Evolutionary conservation across 2,888 invertebrate species (phyloP).

Genomic region (Amaurobius ferox): DNA sequence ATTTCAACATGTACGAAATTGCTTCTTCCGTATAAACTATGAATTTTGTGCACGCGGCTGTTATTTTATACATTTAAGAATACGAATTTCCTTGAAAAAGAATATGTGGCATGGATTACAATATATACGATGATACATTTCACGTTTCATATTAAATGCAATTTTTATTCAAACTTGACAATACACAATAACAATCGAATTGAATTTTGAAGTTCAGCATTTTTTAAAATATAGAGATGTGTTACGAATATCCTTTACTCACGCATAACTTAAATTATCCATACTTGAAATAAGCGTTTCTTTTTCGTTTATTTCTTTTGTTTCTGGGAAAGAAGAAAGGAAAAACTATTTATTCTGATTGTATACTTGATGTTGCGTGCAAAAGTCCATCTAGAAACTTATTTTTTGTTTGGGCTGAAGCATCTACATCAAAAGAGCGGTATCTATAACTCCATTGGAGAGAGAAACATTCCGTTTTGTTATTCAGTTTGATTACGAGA

Average conservation of each 20-base stretch:
- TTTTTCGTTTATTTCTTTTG: not conserved
- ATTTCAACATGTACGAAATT: too few species aligned
- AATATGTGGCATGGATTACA: not conserved
- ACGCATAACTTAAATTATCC: conserved; percentile 8
- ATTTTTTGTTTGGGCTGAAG: not conserved
- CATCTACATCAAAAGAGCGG: not conserved
- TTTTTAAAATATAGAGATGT: not conserved
- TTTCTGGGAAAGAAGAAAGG: not conserved
- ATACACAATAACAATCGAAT: not conserved
- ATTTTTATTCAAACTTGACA: too few species aligned
- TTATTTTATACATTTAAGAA: too few species aligned
- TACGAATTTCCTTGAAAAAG: too few species aligned
- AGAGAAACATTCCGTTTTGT: not conserved
- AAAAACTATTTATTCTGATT: conserved; percentile 1
- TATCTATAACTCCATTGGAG: not conserved
- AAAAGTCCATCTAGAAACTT: not conserved
- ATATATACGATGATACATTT: not conserved
- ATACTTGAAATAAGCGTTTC: not conserved
- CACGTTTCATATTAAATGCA: too few species aligned
- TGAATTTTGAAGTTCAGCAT: conserved; percentile 1
- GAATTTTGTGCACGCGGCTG: too few species aligned
- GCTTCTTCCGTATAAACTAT: too few species aligned
- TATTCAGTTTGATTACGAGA: not conserved
- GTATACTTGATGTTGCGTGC: conserved; percentile 5
- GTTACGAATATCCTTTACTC: conserved; percentile 5